Conservation (phyloP, 2,113 vertebrate species). For the Sinocyclocheilus rhinocerous region DNA sequence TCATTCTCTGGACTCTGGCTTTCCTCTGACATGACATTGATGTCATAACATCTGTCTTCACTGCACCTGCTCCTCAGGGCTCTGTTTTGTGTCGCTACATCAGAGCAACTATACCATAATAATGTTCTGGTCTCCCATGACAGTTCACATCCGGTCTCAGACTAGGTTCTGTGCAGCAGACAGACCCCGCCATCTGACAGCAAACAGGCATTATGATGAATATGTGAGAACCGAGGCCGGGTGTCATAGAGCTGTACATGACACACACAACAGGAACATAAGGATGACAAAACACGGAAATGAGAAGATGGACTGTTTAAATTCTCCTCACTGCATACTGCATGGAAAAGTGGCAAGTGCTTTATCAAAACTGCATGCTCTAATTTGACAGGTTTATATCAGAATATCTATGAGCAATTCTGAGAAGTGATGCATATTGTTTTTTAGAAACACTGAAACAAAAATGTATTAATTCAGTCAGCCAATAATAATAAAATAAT, state of each 20-base stretch:
- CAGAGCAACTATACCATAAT: background rate
- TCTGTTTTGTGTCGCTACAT: background rate
- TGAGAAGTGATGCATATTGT: too few relatives aligned
- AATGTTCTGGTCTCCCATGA: background rate
- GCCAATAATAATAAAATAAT: too few relatives aligned
- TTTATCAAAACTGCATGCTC: too few relatives aligned
- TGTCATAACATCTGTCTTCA: background rate
- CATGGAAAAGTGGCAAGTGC: too few relatives aligned
- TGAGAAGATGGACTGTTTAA: background rate
- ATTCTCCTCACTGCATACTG: too few relatives aligned
- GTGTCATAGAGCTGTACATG: background rate
- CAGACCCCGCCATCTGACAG: background rate
- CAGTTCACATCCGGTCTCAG: background rate
- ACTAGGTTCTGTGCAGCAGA: background rate
- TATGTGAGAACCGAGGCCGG: background rate
- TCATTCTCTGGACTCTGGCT: background rate
- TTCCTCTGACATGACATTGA: background rate
- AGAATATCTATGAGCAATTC: too few relatives aligned
- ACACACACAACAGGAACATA: background rate
- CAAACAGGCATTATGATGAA: background rate
- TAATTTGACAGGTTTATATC: too few relatives aligned
- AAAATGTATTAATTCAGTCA: too few relatives aligned
- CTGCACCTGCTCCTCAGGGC: background rate
- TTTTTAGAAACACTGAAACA: too few relatives aligned
- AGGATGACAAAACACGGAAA: background rate